phyloP scores from a whole-genome alignment of 2,888 invertebrate genomes.

The Lepidocyrtoides sp. region DNA sequence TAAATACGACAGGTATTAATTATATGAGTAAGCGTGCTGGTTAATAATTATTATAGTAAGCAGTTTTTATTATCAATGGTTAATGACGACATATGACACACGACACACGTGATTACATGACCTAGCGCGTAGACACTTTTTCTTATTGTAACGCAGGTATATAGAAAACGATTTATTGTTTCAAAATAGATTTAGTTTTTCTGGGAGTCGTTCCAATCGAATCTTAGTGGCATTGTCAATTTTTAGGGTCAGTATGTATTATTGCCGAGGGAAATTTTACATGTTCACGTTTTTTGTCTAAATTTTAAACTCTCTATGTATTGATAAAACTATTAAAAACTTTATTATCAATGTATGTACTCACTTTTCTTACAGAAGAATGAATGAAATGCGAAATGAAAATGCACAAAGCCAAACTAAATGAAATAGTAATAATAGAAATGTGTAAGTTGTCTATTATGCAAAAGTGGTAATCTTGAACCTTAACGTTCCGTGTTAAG shows the following conservation, averaged over 20 bases:
- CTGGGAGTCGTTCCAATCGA: conserved; percentile 50
- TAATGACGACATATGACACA: conserved; percentile 3
- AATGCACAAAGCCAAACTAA: conserved; percentile 27
- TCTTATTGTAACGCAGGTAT: conserved; percentile 70
- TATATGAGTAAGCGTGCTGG: conserved; percentile 40
- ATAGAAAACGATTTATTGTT: conserved; percentile 48
- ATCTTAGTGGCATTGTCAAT: conserved; percentile 5
- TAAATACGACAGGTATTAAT: conserved; percentile 41
- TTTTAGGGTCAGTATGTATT: conserved; percentile 28
- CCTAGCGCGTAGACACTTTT: conserved; percentile 47
- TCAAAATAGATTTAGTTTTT: conserved; percentile 34
- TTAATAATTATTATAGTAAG: background rate
- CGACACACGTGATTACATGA: conserved; percentile 31
- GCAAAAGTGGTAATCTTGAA: no score
- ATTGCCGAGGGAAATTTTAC: conserved; percentile 38
- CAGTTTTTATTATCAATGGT: conserved; percentile 58
- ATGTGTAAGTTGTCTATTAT: background rate
- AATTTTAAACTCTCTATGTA: background rate
- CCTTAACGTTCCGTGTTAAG: no score
- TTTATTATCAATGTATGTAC: background rate
- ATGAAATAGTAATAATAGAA: background rate
- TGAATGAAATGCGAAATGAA: background rate
- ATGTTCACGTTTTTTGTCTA: background rate
- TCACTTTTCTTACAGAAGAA: conserved; percentile 27
- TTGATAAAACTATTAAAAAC: background rate